Evolutionary conservation across 2,113 vertebrate species (phyloP), one percentile per base, ranked within the genome.

Genomic region (Bagarius yarrelli): DNA sequence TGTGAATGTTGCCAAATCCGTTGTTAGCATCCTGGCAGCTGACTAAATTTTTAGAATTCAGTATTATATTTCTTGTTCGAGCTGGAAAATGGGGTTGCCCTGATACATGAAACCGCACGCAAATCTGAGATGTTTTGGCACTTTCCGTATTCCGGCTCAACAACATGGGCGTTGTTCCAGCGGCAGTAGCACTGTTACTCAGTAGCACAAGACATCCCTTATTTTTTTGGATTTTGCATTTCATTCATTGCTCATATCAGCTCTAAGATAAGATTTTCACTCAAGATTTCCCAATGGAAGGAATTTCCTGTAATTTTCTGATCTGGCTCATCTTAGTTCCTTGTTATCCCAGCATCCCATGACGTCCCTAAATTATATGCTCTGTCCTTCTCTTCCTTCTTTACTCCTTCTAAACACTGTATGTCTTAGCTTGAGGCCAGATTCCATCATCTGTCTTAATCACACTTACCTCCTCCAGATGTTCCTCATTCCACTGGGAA

Each of bases 391-490:
- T 83, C 32, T 61, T 81, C 53, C 11, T 66, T 34, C 73, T 67
- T 36, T 47, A 4, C 6, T 47, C 44, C 44, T 1, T 59, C 56
- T 57, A 13, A 53, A 81, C 34, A 6, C 67, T 25, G 13, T 13
- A 15, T 74, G 75, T 59, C 56, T 57, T 70, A 36, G 66, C 81
- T 78, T 47, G 15, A 30, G 71, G 84, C 78, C 61, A 44, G 32
- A 81, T 76, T 30, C 82, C 79, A 80, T 80, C 81, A 85, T 80
- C 61, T 40, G 78, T 73, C 80, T 72, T 85, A 81, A 83, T 85
- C 84, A 74, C 78, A 81, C 73, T 83, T 73, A 77, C 64, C 76
- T 77, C 63, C 60, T 56, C 55, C 85, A 86, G 79, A 18, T 86
- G 85, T 76, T 83, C 80, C 77, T 86, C 82, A 76, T 86, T 86